phyloP scores from a whole-genome alignment of 1,140 invertebrate species.

The Neoseiulus cucumeris region DNA sequence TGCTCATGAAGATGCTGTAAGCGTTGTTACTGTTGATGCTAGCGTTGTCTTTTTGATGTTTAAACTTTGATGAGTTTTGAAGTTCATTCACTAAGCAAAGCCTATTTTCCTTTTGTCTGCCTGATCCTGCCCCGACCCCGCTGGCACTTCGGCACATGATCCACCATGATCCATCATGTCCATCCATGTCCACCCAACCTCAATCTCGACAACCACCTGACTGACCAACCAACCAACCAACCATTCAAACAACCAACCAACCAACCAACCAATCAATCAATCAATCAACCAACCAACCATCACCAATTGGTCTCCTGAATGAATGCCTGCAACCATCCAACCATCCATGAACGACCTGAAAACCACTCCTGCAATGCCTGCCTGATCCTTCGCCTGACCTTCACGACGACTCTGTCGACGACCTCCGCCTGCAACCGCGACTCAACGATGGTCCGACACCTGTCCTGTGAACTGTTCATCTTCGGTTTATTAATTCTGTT shows the following conservation, averaged over 20 bases:
- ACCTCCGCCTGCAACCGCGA: too few species aligned
- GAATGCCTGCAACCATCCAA: background rate
- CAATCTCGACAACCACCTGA: background rate
- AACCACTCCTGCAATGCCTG: too few species aligned
- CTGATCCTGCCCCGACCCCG: slow-evolving; percentile 1
- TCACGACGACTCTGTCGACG: too few species aligned
- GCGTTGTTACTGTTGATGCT: background rate
- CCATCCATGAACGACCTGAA: background rate
- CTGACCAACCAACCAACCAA: background rate
- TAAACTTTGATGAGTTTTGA: background rate
- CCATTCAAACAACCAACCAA: background rate
- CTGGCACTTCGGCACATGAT: too few species aligned
- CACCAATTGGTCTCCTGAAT: background rate
- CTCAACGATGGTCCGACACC: too few species aligned
- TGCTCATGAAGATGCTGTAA: background rate
- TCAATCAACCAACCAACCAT: slow-evolving; percentile 6
- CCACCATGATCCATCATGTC: too few species aligned
- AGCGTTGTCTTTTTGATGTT: too few species aligned
- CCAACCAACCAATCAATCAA: background rate
- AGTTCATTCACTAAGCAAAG: slow-evolving; percentile 10
- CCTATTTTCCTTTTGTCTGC: slow-evolving; percentile 11
- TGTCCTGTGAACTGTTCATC: too few species aligned
- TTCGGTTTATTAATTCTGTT: too few species aligned
- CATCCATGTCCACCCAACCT: background rate
- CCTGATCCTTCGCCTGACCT: too few species aligned